Base-by-base conservation (phyloP, 2,113 vertebrate genomes). In the Excalfactoria chinensis region DNA sequence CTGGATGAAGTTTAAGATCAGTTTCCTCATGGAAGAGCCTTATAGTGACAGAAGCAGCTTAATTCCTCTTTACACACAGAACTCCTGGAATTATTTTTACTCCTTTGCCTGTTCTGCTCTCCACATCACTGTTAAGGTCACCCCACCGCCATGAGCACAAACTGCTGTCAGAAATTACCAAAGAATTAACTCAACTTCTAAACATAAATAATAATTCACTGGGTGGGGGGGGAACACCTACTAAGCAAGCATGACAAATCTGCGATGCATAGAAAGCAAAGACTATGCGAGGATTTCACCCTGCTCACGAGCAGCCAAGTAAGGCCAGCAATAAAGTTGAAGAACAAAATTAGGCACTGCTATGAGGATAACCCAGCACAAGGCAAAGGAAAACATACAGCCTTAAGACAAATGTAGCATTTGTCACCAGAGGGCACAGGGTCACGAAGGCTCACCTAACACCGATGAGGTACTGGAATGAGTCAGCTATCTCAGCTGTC, bases 401-500 rank as follows among this genome's bases (percentile, higher is more conserved):
- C 51, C 60, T 68, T 43, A 21, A 88, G 83, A 81, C 4, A 75
- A 90, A 75, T 84, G 73, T 35, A 88, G 66, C 73, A 75, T 92
- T 60, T 92, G 84, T 92, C 40, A 44, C 66, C 63, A 41, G 66
- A 81, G 73, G 69, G 76, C 80, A 93, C n/a, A 66, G 67, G 96
- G 88, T 94, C 88, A 93, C 73, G 60, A 72, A 84, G 40, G 37
- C 80, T 95, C 90, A 91, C 90, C 88, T 93, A 71, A 59, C 80
- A 83, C 66, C 84, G 91, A 84, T 0, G 37, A 94, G 89, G 82
- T 71, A 71, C 64, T 85, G 84, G 64, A 91, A 89, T 63, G 49
- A n/a, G 67, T n/a, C 84, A 80, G 95, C 34, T 89, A 51, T 62
- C 86, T 86, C 92, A 96, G 92, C 89, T 92, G 94, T 85, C 94